Percentiles rank a stretch among this genome's conserved stretches.
phyloP scores from a whole-genome alignment of 2,888 invertebrate species.

The Bembecia ichneumoniformis region DNA sequence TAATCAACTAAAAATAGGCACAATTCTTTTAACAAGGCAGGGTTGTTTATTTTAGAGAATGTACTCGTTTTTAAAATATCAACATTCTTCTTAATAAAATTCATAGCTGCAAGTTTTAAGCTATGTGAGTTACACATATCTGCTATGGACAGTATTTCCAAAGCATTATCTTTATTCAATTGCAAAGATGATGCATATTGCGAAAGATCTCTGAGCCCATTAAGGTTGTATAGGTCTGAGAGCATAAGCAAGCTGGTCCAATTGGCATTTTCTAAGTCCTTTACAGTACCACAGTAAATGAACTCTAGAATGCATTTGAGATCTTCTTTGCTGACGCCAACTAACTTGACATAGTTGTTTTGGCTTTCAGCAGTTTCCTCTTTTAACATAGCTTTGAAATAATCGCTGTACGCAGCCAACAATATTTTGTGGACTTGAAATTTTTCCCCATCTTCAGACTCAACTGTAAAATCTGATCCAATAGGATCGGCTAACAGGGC shows the following conservation, averaged over 20 bases:
- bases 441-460: conserved; percentile 45
- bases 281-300: conserved; percentile 51
- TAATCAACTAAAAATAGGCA: conserved; percentile 27
- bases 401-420: conserved; percentile 47
- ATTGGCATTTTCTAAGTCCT: conserved; percentile 36
- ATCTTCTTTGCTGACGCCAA: conserved; percentile 47
- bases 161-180: conserved; percentile 37
- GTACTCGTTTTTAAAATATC: conserved; percentile 27
- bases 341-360: conserved; percentile 43
- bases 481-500: conserved; percentile 42
- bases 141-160: conserved; percentile 43
- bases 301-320: conserved; percentile 43
- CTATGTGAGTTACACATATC: conserved; percentile 46
- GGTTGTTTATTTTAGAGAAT: conserved; percentile 45
- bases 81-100: conserved; percentile 46
- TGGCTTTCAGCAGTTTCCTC: conserved; percentile 56
- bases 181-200: conserved; percentile 39
- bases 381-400: conserved; percentile 61
- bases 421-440: conserved; percentile 49
- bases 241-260: conserved; percentile 43
- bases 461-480: conserved; percentile 51
- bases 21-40: conserved; percentile 38
- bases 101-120: conserved; percentile 39
- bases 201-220: conserved; percentile 39
- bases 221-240: conserved; percentile 48